Percentiles rank a stretch among this genome's conserved stretches.
These are phyloP conservation scores for Lepidothrix coronata DNA, from an alignment of 2,113 vertebrate species.

Conservation along the genomic window DNA sequence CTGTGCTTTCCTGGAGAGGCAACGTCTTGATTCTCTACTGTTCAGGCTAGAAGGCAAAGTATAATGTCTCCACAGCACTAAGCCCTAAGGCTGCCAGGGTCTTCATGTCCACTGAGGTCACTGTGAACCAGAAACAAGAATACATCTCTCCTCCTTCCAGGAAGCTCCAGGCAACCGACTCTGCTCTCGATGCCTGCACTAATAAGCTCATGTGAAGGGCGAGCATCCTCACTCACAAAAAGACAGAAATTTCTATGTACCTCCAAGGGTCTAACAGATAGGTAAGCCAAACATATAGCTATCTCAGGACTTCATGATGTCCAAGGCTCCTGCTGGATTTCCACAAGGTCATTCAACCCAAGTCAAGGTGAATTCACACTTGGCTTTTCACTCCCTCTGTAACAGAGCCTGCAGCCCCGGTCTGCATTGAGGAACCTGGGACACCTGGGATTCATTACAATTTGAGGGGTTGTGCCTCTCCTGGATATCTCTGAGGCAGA, in stretches of 20 bases:
- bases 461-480: not conserved
- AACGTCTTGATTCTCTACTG: not conserved
- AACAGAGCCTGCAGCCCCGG: not conserved
- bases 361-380: not conserved
- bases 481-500: not conserved
- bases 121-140: not conserved
- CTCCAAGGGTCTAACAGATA: not conserved
- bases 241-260: not conserved
- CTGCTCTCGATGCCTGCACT: not conserved
- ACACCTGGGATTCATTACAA: not conserved
- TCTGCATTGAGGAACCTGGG: not conserved
- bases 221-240: not conserved
- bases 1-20: not conserved
- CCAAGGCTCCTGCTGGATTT: not conserved
- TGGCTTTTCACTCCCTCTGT: not conserved
- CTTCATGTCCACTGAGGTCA: fast-evolving
- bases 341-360: not conserved
- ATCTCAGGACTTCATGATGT: not conserved
- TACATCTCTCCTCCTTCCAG: not conserved
- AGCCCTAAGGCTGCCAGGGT: not conserved
- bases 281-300: not conserved
- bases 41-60: not conserved
- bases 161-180: not conserved
- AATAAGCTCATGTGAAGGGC: fast-evolving
- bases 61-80: not conserved